These are phyloP conservation scores for Nannobrachium achirus DNA, from an alignment of 2,113 vertebrate genomes.

Conservation along the genomic window DNA sequence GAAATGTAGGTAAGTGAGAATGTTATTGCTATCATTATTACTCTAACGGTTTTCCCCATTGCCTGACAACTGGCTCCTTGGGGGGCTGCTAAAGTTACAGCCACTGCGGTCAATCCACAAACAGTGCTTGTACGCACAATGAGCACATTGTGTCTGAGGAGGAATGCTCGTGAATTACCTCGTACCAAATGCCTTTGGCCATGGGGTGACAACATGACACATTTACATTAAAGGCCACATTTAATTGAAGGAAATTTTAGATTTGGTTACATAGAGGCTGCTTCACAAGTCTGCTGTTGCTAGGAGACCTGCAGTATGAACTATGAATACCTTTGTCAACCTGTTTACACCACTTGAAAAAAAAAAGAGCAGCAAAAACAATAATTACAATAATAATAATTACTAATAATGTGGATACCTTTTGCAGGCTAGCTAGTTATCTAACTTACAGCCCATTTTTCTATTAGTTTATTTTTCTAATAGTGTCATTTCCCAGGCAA, in stretches of 20 bases:
- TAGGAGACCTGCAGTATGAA: too few species aligned
- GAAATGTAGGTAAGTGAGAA: slow-evolving; percentile 54
- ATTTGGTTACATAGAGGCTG: slow-evolving; percentile 26
- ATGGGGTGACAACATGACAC: slow-evolving; percentile 33
- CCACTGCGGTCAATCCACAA: slow-evolving; percentile 60
- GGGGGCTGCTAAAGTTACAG: slow-evolving; percentile 70
- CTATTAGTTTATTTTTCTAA: too few species aligned
- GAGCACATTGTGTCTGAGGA: slow-evolving; percentile 68
- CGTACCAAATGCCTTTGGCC: slow-evolving; percentile 39
- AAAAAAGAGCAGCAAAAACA: too few species aligned
- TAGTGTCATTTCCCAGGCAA: too few species aligned
- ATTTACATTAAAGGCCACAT: slow-evolving; percentile 30
- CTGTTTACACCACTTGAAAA: too few species aligned
- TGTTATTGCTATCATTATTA: slow-evolving; percentile 72
- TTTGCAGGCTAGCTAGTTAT: too few species aligned
- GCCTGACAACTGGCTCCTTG: slow-evolving; percentile 58
- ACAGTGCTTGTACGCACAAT: slow-evolving; percentile 69
- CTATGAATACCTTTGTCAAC: too few species aligned
- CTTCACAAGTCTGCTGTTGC: too few species aligned
- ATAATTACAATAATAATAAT: too few species aligned
- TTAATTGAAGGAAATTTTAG: slow-evolving; percentile 46
- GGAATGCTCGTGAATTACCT: slow-evolving; percentile 52
- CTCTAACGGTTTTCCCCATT: slow-evolving; percentile 61
- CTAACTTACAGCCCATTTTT: too few species aligned
- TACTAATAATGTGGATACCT: too few species aligned